These are phyloP conservation scores for Drosophila subsilvestris DNA, from an alignment of 2,888 invertebrate species.

Conservation along the genomic window DNA sequence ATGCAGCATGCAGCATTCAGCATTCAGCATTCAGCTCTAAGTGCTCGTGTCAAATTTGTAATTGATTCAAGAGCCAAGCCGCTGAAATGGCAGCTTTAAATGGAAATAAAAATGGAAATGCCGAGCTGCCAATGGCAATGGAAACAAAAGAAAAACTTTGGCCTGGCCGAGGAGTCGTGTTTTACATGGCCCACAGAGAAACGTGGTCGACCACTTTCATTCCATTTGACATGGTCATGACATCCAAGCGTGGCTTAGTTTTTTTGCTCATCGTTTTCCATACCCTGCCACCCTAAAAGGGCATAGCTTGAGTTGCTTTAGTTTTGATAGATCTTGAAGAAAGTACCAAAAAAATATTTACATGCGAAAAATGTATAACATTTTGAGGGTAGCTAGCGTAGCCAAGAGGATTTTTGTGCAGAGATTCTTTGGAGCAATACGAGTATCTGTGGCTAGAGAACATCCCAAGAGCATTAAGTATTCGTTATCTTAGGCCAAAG, in stretches of 20 bases:
- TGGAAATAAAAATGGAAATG: conserved; percentile 29
- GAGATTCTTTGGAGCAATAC: too few species aligned
- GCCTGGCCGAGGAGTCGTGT: conserved; percentile 21
- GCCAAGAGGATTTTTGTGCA: too few species aligned
- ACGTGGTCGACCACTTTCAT: conserved; percentile 62
- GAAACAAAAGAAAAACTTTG: neutral
- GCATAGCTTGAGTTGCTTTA: neutral
- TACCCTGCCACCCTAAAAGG: conserved; percentile 4
- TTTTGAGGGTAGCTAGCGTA: too few species aligned
- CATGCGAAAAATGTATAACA: neutral
- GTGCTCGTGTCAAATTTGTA: conserved; percentile 74
- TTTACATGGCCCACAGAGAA: conserved; percentile 29
- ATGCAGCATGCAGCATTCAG: neutral
- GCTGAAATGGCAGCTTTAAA: conserved; percentile 15
- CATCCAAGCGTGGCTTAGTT: conserved; percentile 48
- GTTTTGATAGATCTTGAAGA: neutral
- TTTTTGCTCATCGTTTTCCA: conserved; percentile 24
- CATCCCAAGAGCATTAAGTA: conserved; percentile 2
- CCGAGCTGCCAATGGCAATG: conserved; percentile 24
- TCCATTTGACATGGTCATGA: conserved; percentile 72
- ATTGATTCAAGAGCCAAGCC: conserved; percentile 53
- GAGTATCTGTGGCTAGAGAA: neutral
- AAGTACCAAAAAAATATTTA: too few species aligned
- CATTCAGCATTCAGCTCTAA: conserved; percentile 27
- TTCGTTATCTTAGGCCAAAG: conserved; percentile 6